phyloP scores from a whole-genome alignment of 2,113 vertebrate species.

The Scophthalmus maximus region DNA sequence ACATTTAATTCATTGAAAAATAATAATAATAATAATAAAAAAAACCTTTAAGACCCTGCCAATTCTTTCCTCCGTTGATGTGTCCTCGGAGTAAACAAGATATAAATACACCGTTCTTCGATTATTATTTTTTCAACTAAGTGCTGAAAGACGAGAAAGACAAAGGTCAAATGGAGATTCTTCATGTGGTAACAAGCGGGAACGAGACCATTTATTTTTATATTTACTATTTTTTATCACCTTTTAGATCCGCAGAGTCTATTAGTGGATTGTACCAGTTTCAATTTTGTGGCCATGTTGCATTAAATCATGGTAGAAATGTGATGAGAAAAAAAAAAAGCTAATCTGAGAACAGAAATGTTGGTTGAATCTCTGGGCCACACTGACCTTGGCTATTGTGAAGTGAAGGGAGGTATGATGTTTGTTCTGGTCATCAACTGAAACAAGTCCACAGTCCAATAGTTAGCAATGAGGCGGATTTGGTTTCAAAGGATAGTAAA shows the following conservation, averaged over 20 bases:
- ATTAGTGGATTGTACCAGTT: constrained; percentile 23
- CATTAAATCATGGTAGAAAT: too few relatives aligned
- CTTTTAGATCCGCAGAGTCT: constrained; percentile 8
- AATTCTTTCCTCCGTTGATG: background rate
- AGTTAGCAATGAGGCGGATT: too few relatives aligned
- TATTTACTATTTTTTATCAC: background rate
- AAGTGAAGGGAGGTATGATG: too few relatives aligned
- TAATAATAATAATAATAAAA: too few relatives aligned
- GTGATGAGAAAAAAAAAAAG: too few relatives aligned
- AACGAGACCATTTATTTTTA: background rate
- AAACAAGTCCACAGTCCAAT: too few relatives aligned
- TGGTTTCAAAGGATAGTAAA: too few relatives aligned
- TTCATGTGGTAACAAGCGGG: background rate
- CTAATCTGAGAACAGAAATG: too few relatives aligned
- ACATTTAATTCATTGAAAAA: constrained; percentile 4
- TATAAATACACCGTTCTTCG: constrained; percentile 6
- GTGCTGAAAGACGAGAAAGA: background rate
- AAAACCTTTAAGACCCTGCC: background rate
- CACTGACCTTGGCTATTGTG: too few relatives aligned
- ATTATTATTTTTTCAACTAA: background rate
- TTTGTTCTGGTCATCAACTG: too few relatives aligned
- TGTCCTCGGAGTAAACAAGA: constrained; percentile 27
- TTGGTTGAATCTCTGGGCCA: too few relatives aligned
- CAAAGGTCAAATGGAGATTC: constrained; percentile 8
- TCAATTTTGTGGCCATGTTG: too few relatives aligned